These are phyloP conservation scores for Luperina nickerlii DNA, from an alignment of 2,888 invertebrate genomes.

Conservation along the genomic window DNA sequence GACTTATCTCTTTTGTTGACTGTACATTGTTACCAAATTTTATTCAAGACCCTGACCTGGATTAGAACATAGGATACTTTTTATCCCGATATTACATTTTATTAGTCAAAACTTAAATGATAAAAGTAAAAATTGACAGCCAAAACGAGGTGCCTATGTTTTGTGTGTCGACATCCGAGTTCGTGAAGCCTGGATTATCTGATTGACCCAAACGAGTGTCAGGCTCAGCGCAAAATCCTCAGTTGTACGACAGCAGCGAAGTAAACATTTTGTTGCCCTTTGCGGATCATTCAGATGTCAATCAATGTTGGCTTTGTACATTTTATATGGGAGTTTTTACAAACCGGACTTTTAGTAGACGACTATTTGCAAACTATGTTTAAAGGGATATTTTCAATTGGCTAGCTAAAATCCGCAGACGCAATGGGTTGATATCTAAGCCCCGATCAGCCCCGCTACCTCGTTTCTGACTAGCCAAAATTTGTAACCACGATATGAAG, in stretches of 20 bases:
- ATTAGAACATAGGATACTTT: no score
- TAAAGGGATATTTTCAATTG: no score
- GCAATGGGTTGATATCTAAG: no score
- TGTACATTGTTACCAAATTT: no score
- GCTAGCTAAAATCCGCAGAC: no score
- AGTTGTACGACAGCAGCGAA: conserved; percentile 1
- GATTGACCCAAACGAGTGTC: conserved; percentile 24
- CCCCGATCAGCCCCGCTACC: no score
- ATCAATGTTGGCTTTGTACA: conserved; percentile 20
- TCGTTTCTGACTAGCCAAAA: neutral
- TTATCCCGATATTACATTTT: neutral
- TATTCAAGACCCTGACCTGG: no score
- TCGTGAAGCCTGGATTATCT: conserved; percentile 3
- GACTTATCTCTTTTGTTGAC: no score
- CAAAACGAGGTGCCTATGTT: neutral
- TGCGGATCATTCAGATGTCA: conserved; percentile 14
- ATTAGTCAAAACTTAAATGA: neutral
- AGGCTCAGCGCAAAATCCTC: conserved; percentile 18
- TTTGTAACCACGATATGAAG: neutral
- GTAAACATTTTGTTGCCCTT: conserved; percentile 1
- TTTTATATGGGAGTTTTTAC: neutral
- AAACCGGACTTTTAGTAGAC: neutral
- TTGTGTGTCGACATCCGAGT: neutral
- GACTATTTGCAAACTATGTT: neutral
- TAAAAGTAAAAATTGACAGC: neutral